Conservation (phyloP, 2,888 invertebrate genomes). For the Neocrepidodera transversa region DNA sequence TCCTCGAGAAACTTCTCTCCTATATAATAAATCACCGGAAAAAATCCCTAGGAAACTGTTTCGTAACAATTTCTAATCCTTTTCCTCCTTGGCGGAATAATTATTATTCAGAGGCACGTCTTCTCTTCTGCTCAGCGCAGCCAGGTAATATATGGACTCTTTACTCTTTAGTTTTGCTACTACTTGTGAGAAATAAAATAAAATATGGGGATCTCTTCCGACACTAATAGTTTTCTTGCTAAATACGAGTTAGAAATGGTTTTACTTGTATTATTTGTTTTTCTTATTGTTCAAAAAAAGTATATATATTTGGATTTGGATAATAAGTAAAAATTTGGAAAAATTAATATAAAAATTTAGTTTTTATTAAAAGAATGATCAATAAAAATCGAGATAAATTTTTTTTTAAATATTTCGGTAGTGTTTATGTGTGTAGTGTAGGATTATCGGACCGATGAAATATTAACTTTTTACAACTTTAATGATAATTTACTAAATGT, state of each 20-base stretch:
- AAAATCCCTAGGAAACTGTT: constrained; percentile 36
- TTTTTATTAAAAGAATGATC: too few species aligned
- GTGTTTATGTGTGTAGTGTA: too few species aligned
- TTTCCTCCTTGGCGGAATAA: constrained; percentile 38
- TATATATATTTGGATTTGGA: too few species aligned
- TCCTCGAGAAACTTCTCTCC: constrained; percentile 19
- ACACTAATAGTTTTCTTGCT: constrained; percentile 17
- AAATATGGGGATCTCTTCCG: constrained; percentile 12
- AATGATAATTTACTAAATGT: too few species aligned
- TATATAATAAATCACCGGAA: constrained; percentile 33
- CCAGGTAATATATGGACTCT: constrained; percentile 28
- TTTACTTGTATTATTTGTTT: neutral
- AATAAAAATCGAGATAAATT: too few species aligned
- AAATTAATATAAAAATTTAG: too few species aligned
- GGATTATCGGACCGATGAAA: too few species aligned
- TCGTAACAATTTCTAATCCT: constrained; percentile 39
- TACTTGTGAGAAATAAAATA: constrained; percentile 10
- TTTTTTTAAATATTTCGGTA: too few species aligned
- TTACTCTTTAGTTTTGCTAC: constrained; percentile 6
- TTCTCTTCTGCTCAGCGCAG: constrained; percentile 32
- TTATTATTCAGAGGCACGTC: constrained; percentile 48
- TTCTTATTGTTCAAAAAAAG: neutral
- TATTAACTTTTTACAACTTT: too few species aligned
- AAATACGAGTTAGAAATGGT: constrained; percentile 1
- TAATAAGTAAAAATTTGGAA: too few species aligned